Percentiles rank a stretch among this genome's conserved stretches.
These are phyloP conservation scores for Druon quercuslanigerum DNA, from an alignment of 1,140 invertebrate genomes.

Conservation along the genomic window DNA sequence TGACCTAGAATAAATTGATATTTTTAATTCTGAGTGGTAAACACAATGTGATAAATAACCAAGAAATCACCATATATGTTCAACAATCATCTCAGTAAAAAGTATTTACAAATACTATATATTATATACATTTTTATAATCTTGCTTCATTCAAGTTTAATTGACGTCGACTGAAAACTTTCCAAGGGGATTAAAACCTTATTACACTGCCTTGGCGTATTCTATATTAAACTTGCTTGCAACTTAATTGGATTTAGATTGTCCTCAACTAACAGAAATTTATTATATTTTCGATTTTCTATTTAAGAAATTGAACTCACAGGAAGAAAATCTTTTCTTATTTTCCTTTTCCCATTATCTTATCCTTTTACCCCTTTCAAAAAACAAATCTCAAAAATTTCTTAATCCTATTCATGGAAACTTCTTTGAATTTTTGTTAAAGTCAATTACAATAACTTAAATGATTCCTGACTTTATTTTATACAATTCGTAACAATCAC, in stretches of 20 bases:
- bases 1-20: too few relatives aligned
- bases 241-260: slow-evolving; percentile 17
- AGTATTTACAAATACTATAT: neutral
- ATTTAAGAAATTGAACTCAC: neutral
- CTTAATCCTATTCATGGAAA: too few relatives aligned
- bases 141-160: neutral
- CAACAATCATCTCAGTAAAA: neutral
- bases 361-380: neutral
- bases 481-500: too few relatives aligned
- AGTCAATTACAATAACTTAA: too few relatives aligned
- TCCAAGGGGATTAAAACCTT: neutral
- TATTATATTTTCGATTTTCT: slow-evolving; percentile 6
- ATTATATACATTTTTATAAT: neutral
- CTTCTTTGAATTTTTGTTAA: too few relatives aligned
- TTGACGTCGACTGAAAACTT: neutral
- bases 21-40: too few relatives aligned
- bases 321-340: neutral
- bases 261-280: neutral
- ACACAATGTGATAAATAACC: too few relatives aligned
- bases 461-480: too few relatives aligned
- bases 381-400: too few relatives aligned
- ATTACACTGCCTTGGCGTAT: neutral
- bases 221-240: neutral
- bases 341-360: neutral
- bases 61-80: too few relatives aligned